Percentiles rank a stretch among this genome's conserved stretches.
These are phyloP conservation scores for Crematogaster levior DNA, from an alignment of 2,888 invertebrate species.

Conservation along the genomic window DNA sequence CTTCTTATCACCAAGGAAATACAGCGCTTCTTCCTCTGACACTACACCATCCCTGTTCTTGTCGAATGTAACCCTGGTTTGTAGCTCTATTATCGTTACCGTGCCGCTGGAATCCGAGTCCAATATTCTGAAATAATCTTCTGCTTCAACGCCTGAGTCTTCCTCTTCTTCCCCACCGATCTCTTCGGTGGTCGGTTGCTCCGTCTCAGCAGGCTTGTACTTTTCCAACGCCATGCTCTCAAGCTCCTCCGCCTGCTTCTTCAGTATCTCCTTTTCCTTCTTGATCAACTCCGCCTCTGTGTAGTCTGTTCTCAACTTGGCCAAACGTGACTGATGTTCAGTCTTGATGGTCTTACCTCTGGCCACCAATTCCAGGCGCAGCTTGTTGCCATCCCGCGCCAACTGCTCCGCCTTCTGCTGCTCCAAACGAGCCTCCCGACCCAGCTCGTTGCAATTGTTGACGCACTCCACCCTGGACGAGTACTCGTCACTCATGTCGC, in stretches of 20 bases:
- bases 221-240: constrained; percentile 92
- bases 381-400: constrained; percentile 92
- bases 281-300: constrained; percentile 93
- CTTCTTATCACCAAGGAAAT: constrained; percentile 90
- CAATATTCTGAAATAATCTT: constrained; percentile 91
- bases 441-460: constrained; percentile 94
- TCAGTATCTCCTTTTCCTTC: constrained; percentile 91
- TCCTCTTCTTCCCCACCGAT: constrained; percentile 87
- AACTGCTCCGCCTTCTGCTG: constrained; percentile 91
- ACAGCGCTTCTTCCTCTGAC: constrained; percentile 94
- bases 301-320: constrained; percentile 90
- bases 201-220: constrained; percentile 89
- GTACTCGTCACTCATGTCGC: constrained; percentile 96
- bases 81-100: constrained; percentile 90
- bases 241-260: constrained; percentile 90
- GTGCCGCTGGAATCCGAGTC: constrained; percentile 94
- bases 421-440: constrained; percentile 91
- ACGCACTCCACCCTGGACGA: constrained; percentile 87
- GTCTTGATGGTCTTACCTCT: constrained; percentile 90
- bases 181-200: constrained; percentile 82
- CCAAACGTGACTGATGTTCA: constrained; percentile 90
- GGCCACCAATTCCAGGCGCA: constrained; percentile 91
- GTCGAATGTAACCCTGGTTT: constrained; percentile 93
- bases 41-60: constrained; percentile 95
- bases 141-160: constrained; percentile 89